Conservation (phyloP, 2,888 invertebrate species). For the Sarcophaga carnaria region DNA sequence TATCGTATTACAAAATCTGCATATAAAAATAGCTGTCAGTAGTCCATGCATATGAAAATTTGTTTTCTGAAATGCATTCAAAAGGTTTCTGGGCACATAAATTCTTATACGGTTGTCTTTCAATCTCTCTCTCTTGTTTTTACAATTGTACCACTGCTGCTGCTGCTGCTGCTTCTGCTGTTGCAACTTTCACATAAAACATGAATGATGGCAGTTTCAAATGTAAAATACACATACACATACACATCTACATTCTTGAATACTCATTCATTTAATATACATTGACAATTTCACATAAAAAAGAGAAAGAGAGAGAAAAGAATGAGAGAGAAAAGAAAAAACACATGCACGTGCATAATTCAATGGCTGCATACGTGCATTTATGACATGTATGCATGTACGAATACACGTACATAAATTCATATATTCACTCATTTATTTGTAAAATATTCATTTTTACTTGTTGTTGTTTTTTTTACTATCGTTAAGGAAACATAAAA, state of each 20-base stretch:
- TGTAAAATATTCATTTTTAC: background rate
- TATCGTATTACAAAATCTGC: background rate
- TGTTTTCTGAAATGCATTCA: slow-evolving; percentile 11
- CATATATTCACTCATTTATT: background rate
- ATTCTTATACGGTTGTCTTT: slow-evolving; percentile 1
- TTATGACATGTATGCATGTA: background rate
- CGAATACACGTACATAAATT: background rate
- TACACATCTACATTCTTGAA: background rate
- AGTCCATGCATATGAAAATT: slow-evolving; percentile 31
- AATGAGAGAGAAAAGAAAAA: background rate
- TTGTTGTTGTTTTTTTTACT: background rate
- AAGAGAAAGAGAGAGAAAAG: background rate
- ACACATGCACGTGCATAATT: background rate
- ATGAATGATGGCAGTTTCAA: slow-evolving; percentile 2
- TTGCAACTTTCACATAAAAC: slow-evolving; percentile 1
- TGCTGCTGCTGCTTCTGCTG: background rate
- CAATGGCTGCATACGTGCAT: background rate
- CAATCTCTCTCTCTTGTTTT: slow-evolving; percentile 3
- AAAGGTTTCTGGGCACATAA: slow-evolving; percentile 18
- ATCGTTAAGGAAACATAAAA: background rate
- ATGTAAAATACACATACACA: background rate
- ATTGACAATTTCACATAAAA: background rate
- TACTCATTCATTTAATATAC: background rate
- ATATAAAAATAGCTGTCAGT: slow-evolving; percentile 35
- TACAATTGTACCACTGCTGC: background rate